A percentile compares a stretch with the other conserved stretches of the same genome.
Evolutionary conservation across 2,113 vertebrate species (phyloP).

Genomic region (Muntiacus reevesi): DNA sequence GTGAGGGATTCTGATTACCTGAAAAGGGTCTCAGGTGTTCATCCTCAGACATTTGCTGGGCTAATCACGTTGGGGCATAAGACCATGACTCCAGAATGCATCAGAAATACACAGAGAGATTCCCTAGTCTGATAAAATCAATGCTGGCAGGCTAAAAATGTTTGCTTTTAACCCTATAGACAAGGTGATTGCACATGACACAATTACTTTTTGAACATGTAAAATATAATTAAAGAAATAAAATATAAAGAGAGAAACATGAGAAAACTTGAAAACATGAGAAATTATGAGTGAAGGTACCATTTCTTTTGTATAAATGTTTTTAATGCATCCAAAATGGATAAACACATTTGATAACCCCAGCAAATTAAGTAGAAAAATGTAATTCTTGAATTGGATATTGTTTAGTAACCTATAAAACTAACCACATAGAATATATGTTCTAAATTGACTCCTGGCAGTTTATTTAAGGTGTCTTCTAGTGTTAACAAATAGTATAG

Average conservation of each 20-base stretch:
- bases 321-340: background rate
- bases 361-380: background rate
- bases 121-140: background rate
- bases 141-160: background rate
- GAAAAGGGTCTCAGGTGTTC: background rate
- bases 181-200: background rate
- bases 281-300: background rate
- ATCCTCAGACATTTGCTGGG: background rate
- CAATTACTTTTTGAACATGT: background rate
- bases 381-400: background rate
- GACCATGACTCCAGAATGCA: background rate
- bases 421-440: background rate
- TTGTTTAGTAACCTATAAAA: background rate
- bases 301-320: background rate
- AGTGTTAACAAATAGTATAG: background rate
- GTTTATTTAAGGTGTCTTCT: background rate
- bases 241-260: background rate
- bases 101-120: background rate
- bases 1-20: background rate
- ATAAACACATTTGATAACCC: background rate
- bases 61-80: background rate
- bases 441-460: background rate
- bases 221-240: background rate
- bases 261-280: background rate
- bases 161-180: background rate